Evolutionary conservation across 2,888 invertebrate genomes (phyloP).

Genomic region (Chironomus tentans): DNA sequence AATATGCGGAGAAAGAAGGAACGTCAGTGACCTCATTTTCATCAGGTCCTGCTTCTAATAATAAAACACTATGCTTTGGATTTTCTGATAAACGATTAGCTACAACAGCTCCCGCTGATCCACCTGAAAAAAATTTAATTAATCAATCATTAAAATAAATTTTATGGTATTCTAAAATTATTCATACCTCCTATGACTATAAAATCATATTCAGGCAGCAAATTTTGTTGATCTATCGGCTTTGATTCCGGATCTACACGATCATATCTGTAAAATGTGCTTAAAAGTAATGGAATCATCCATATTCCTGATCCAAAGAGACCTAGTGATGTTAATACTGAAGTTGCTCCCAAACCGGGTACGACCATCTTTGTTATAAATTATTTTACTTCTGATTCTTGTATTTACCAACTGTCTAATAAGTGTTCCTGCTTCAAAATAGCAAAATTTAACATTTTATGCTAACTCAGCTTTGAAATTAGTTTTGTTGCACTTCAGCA

Average conservation of each 20-base stretch:
- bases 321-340: slow-evolving; percentile 62
- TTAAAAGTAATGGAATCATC: slow-evolving; percentile 73
- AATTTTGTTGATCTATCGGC: slow-evolving; percentile 57
- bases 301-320: slow-evolving; percentile 69
- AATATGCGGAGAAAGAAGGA: slow-evolving; percentile 75
- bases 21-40: slow-evolving; percentile 84
- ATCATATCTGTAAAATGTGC: slow-evolving; percentile 74
- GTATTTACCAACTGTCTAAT: neutral
- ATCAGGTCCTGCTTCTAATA: slow-evolving; percentile 78
- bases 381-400: too few relatives aligned
- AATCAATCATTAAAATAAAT: neutral
- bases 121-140: slow-evolving; percentile 39
- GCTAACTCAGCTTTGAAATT: neutral
- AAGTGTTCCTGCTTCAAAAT: neutral
- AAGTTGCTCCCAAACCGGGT: slow-evolving; percentile 64
- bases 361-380: slow-evolving; percentile 51
- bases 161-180: neutral
- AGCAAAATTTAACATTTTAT: slow-evolving; percentile 18
- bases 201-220: slow-evolving; percentile 71
- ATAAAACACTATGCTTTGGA: slow-evolving; percentile 63
- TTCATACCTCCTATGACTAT: slow-evolving; percentile 58
- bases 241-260: slow-evolving; percentile 71
- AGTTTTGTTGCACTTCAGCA: neutral
- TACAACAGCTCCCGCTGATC: slow-evolving; percentile 83
- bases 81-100: slow-evolving; percentile 73